Evolutionary conservation across 2,888 invertebrate genomes (phyloP).

Genomic region (Sphinx pinastri): DNA sequence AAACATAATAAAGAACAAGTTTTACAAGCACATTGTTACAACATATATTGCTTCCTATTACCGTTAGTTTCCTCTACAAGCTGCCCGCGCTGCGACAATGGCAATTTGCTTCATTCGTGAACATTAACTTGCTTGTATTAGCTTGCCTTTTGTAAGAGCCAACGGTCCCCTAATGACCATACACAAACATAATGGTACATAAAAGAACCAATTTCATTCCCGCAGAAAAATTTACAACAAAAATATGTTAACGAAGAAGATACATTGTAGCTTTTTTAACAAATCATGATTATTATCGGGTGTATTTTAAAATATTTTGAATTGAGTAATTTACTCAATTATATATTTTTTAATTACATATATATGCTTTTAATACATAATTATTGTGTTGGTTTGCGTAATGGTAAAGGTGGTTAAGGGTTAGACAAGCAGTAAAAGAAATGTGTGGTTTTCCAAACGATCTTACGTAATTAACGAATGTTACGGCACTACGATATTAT

Average conservation of each 20-base stretch:
- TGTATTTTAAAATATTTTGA: not conserved
- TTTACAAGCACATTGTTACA: constrained; percentile 23
- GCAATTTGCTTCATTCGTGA: constrained; percentile 29
- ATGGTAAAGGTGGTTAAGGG: too few relatives aligned
- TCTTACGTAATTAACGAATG: too few relatives aligned
- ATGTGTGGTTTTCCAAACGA: too few relatives aligned
- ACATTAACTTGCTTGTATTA: constrained; percentile 28
- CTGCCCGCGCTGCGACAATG: constrained; percentile 13
- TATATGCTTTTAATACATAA: too few relatives aligned
- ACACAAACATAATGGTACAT: constrained; percentile 35
- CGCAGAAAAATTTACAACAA: not conserved
- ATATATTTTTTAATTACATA: too few relatives aligned
- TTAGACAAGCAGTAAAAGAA: too few relatives aligned
- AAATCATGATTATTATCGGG: not conserved
- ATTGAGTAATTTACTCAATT: not conserved
- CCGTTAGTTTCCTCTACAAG: constrained; percentile 23
- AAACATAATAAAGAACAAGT: constrained; percentile 17
- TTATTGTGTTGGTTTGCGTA: too few relatives aligned
- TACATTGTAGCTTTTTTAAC: not conserved
- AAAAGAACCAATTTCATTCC: constrained; percentile 14
- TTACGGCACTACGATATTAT: too few relatives aligned
- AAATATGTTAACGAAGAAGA: not conserved
- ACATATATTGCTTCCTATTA: constrained; percentile 24
- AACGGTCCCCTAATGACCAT: constrained; percentile 15
- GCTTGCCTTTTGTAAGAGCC: constrained; percentile 24